These are phyloP conservation scores for Sebastes paucispinis DNA, from an alignment of 2,797 vertebrate species.

Conservation along the genomic window DNA sequence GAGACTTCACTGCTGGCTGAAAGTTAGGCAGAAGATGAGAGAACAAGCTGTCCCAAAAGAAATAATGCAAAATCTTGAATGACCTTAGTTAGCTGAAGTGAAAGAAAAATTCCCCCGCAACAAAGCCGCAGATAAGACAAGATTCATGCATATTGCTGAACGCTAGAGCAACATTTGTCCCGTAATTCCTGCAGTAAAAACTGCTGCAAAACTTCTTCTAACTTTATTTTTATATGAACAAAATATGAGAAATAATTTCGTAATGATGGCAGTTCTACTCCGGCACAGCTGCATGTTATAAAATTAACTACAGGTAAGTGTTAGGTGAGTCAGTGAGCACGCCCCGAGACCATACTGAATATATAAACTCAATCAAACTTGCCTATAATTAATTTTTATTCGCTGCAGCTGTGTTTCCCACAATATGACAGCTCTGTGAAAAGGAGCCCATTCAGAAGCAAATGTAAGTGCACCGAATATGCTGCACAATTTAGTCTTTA, in stretches of 20 bases:
- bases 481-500: neutral
- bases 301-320: neutral
- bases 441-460: neutral
- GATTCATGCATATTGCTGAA: constrained; percentile 2
- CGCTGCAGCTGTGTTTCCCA: constrained; percentile 25
- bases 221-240: neutral
- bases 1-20: constrained; percentile 19
- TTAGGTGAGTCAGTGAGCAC: neutral
- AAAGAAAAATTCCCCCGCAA: constrained; percentile 15
- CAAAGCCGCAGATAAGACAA: constrained; percentile 30
- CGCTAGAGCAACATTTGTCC: constrained; percentile 1
- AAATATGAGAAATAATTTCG: neutral
- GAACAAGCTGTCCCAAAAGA: constrained; percentile 32
- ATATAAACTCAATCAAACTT: neutral
- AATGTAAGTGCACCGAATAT: neutral
- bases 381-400: constrained; percentile 10
- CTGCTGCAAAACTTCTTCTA: neutral
- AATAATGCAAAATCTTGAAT: constrained; percentile 34
- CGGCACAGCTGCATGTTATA: neutral
- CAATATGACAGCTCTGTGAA: neutral
- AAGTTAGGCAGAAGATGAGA: constrained; percentile 22
- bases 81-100: constrained; percentile 6
- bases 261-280: neutral
- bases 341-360: neutral
- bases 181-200: neutral